Evolutionary conservation across 1,140 invertebrate species (phyloP).

Genomic region (Brachystomella parvula): DNA sequence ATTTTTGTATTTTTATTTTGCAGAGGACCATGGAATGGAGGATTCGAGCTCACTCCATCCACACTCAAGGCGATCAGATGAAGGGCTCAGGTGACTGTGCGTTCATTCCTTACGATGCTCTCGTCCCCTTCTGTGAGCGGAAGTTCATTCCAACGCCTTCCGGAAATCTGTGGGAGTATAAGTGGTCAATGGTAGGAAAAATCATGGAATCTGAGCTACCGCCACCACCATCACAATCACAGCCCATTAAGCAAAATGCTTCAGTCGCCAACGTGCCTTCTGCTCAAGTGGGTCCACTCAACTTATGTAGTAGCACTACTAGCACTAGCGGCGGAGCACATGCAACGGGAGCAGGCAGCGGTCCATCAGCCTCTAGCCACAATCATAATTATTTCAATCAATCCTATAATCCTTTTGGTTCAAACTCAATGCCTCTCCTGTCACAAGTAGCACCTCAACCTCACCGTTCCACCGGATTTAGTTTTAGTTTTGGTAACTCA

Average conservation of each 20-base stretch:
- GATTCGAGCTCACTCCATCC: conserved; percentile 5
- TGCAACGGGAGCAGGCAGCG: not conserved
- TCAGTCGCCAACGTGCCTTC: not conserved
- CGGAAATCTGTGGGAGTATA: not conserved
- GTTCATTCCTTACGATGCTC: not conserved
- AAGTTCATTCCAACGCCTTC: not conserved
- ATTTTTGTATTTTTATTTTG: not conserved
- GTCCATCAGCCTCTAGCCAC: not conserved
- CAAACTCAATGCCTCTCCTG: too few relatives aligned
- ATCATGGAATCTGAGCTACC: not conserved
- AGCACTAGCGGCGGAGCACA: not conserved
- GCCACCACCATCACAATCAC: not conserved
- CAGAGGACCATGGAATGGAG: not conserved
- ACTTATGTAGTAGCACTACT: not conserved
- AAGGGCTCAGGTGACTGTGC: not conserved
- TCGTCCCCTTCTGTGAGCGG: not conserved
- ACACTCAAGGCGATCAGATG: not conserved
- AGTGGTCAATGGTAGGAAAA: conserved; percentile 2
- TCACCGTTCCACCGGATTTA: too few relatives aligned
- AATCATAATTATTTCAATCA: too few relatives aligned
- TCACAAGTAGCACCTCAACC: too few relatives aligned
- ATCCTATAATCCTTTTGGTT: too few relatives aligned
- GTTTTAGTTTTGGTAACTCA: too few relatives aligned
- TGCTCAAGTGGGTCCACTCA: conserved; percentile 2
- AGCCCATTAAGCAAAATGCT: not conserved